Evolutionary conservation across 2,113 vertebrate species (phyloP).

Genomic region (Gorilla gorilla): DNA sequence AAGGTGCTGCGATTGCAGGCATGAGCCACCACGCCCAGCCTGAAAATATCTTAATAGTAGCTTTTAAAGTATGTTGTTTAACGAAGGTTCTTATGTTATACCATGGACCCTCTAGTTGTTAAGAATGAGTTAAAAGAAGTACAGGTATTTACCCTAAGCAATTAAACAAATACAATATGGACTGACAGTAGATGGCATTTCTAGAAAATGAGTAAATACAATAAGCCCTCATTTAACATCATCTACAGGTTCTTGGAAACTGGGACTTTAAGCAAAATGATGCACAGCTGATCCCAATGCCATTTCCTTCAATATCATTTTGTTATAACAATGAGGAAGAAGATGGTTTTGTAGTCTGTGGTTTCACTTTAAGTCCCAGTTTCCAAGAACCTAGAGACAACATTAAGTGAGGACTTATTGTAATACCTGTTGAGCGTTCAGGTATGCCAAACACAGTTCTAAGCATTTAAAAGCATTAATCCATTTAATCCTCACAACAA

Average conservation of each 20-base stretch:
- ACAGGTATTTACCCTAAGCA: background rate
- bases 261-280: background rate
- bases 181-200: background rate
- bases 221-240: background rate
- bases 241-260: background rate
- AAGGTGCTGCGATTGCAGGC: no score
- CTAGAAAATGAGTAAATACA: slow-evolving; percentile 29
- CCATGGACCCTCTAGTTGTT: background rate
- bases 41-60: background rate
- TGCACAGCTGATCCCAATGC: background rate
- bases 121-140: background rate
- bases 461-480: background rate
- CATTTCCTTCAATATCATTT: background rate
- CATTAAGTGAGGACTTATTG: background rate
- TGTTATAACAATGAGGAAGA: background rate
- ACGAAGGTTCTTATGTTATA: background rate
- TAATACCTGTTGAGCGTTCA: background rate
- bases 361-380: background rate
- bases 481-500: slow-evolving; percentile 25
- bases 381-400: background rate
- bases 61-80: slow-evolving; percentile 21
- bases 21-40: no score
- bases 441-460: background rate
- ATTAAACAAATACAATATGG: background rate
- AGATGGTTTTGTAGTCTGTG: background rate